Conservation (phyloP, 2,888 invertebrate species). For the Mechanitis mazaeus region DNA sequence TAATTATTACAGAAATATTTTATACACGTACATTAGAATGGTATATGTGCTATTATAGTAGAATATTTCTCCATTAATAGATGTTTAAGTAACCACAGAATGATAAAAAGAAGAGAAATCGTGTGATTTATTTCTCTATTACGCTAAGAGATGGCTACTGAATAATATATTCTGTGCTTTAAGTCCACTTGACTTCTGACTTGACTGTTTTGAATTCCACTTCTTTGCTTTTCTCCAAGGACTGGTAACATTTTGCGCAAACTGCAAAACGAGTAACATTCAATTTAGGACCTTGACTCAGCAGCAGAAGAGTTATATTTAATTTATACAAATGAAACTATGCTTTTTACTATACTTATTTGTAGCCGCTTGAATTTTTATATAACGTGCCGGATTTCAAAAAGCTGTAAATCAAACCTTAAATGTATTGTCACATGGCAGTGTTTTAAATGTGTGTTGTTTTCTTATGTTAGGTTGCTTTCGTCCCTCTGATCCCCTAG, state of each 20-base stretch:
- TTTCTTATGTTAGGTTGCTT: conserved; percentile 51
- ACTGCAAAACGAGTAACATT: conserved; percentile 28
- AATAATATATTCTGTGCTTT: conserved; percentile 56
- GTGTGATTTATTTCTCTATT: conserved; percentile 37
- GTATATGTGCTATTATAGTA: not conserved
- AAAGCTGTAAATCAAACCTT: conserved; percentile 33
- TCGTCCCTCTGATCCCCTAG: conserved; percentile 59
- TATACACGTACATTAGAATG: not conserved
- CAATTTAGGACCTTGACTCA: conserved; percentile 42
- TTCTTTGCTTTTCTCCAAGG: conserved; percentile 50
- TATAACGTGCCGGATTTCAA: conserved; percentile 35
- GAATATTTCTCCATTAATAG: conserved; percentile 1
- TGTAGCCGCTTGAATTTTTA: conserved; percentile 59
- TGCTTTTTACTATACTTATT: conserved; percentile 68
- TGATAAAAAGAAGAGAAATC: conserved; percentile 11
- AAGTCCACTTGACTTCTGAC: conserved; percentile 53
- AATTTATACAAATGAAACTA: conserved; percentile 37
- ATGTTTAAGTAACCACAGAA: conserved; percentile 7
- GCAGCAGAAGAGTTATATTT: conserved; percentile 35
- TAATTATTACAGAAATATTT: not conserved
- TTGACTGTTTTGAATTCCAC: conserved; percentile 61
- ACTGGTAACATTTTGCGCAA: conserved; percentile 36
- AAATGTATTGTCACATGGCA: conserved; percentile 34
- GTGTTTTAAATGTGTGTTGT: conserved; percentile 35
- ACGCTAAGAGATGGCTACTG: conserved; percentile 43